Conservation (phyloP, 2,888 invertebrate species). For the Acleris laterana region DNA sequence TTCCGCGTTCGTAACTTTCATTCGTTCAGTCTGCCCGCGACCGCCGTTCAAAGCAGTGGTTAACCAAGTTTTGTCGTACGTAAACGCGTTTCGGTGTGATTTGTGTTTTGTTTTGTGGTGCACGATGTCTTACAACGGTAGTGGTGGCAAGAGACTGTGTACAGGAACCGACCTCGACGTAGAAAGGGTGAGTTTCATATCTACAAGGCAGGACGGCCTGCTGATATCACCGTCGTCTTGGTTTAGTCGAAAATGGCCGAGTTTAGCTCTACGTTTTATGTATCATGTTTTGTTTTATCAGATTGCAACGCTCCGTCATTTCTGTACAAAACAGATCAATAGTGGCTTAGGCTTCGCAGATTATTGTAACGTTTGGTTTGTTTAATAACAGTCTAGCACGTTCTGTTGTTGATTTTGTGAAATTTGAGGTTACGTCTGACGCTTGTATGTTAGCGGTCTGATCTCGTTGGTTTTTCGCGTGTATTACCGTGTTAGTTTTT, state of each 20-base stretch:
- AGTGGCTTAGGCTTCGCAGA: conserved; percentile 42
- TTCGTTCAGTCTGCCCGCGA: conserved; percentile 73
- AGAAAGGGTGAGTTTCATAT: conserved; percentile 74
- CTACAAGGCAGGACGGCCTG: conserved; percentile 53
- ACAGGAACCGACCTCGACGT: conserved; percentile 79
- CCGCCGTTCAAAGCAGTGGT: conserved; percentile 57
- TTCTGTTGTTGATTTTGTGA: conserved; percentile 72
- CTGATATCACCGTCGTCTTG: conserved; percentile 53
- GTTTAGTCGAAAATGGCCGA: conserved; percentile 78
- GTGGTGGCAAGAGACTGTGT: conserved; percentile 85
- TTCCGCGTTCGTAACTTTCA: conserved; percentile 47
- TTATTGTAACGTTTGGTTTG: conserved; percentile 47
- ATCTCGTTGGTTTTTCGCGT: conserved; percentile 41
- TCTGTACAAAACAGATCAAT: conserved; percentile 41
- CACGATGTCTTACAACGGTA: conserved; percentile 89
- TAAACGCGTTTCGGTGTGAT: conserved; percentile 80
- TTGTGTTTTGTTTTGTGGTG: conserved; percentile 85
- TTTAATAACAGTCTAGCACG: conserved; percentile 62
- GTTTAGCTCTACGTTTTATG: conserved; percentile 67
- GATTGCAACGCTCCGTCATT: conserved; percentile 40
- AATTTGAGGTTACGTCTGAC: conserved; percentile 79
- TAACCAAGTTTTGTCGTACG: conserved; percentile 54
- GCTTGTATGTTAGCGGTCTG: conserved; percentile 43
- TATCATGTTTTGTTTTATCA: conserved; percentile 66
- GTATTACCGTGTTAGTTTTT: conserved; percentile 40